Evolutionary conservation across 2,113 vertebrate genomes (phyloP).

Genomic region (Prietella phreatophila): DNA sequence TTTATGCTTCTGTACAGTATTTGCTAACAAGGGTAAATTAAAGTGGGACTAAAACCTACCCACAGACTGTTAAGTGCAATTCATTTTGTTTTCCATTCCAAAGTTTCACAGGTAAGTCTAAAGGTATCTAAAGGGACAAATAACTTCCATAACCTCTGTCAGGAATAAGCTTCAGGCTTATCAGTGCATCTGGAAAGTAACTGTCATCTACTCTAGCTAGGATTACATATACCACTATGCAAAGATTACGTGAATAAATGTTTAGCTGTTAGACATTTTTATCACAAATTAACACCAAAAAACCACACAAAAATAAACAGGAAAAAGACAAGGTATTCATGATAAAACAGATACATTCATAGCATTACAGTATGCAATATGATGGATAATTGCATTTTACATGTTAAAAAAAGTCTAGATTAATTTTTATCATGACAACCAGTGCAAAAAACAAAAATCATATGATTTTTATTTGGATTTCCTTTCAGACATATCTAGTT

Average conservation of each 20-base stretch:
- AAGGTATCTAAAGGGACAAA: slow-evolving; percentile 39
- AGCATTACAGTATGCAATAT: slow-evolving; percentile 7
- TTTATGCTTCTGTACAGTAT: slow-evolving; percentile 35
- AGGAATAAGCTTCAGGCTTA: slow-evolving; percentile 40
- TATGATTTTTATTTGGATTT: background rate
- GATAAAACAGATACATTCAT: background rate
- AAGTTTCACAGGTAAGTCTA: slow-evolving; percentile 40
- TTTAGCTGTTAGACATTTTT: slow-evolving; percentile 17
- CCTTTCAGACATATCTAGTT: slow-evolving; percentile 40
- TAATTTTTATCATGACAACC: background rate
- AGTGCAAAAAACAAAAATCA: slow-evolving; percentile 10
- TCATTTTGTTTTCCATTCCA: slow-evolving; percentile 33
- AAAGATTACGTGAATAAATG: slow-evolving; percentile 27
- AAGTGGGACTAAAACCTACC: slow-evolving; percentile 36
- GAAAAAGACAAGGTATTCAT: background rate
- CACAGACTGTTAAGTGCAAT: slow-evolving; percentile 53
- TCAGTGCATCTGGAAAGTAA: slow-evolving; percentile 1
- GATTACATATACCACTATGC: slow-evolving; percentile 44
- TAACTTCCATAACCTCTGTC: slow-evolving; percentile 26
- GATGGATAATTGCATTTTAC: background rate
- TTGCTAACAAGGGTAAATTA: slow-evolving; percentile 49
- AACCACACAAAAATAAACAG: background rate
- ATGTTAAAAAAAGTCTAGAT: background rate
- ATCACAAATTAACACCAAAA: background rate
- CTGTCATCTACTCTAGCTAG: background rate